phyloP scores from a whole-genome alignment of 2,113 vertebrate genomes.

The Ranitomeya variabilis region DNA sequence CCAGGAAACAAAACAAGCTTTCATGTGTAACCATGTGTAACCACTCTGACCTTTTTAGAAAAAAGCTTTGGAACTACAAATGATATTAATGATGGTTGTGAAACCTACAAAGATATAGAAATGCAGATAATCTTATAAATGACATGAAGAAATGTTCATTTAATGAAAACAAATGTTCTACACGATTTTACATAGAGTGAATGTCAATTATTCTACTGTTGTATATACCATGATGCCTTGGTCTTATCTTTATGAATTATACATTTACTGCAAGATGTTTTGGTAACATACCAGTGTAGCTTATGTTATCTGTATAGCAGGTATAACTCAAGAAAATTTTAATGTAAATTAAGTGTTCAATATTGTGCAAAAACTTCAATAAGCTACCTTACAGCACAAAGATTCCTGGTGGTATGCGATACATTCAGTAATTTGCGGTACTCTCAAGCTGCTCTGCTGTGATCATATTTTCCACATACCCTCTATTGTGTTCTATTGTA shows the following conservation, averaged over 20 bases:
- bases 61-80: background rate
- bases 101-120: background rate
- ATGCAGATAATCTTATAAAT: background rate
- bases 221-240: slow-evolving; percentile 21
- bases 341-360: background rate
- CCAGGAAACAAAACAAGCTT: no score
- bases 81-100: background rate
- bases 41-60: background rate
- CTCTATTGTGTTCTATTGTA: background rate
- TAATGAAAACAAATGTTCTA: slow-evolving; percentile 19
- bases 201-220: background rate
- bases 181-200: background rate
- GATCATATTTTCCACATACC: background rate
- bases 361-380: background rate
- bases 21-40: background rate
- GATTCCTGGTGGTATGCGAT: background rate
- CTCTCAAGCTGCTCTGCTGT: background rate
- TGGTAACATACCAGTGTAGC: slow-evolving; percentile 1
- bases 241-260: slow-evolving; percentile 36
- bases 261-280: background rate
- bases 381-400: background rate
- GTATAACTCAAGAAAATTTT: background rate
- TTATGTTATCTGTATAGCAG: background rate
- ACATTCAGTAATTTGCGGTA: background rate
- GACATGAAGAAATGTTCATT: background rate